Base-by-base conservation (phyloP, 2,113 vertebrate genomes). In the Eulemur macaco region DNA sequence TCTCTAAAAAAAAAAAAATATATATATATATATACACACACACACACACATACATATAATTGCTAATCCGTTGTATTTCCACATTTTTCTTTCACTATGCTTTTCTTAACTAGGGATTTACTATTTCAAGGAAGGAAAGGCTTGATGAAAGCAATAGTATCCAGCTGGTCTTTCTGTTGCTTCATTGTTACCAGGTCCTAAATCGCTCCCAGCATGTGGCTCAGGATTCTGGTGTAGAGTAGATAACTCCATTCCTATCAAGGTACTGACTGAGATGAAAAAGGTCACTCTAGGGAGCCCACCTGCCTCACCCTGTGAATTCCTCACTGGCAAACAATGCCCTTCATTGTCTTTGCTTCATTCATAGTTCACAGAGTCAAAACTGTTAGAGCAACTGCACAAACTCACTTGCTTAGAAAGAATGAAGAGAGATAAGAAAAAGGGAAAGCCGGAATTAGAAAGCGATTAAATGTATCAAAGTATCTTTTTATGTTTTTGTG, bases 291-390 rank as follows among this genome's bases (percentile, higher is more conserved):
- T 25, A 12, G 42, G 73, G 84, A 92, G 27, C 47, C 47, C 88
- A 82, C 95, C 73, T 71, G 95, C 71, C 73, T 83, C 64, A 56
- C 87, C 71, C 17, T 37, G 1, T 4, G 60, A 74, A 94, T 95
- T 96, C 88, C 93, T 96, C 37, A 20, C 17, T 68, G 2, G 7
- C 8, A 47, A 87, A 96, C 95, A 98, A 93, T 66, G 86, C 31
- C 78, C 12, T 25, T 52, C 56, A 85, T 94, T 96, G 88, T 97
- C 91, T 85, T 81, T 42, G 20, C 29, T 89, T 92, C 63, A 37
- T 89, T 89, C 78, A 69, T 7, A 21, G n/a, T 8, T 69, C 45
- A 71, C 34, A 71, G 60, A 56, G 31, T 56, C 58, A 84, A 80
- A 73, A 78, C 78, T 68, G 86, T 27, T 23, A 63, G 45, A 58